Evolutionary conservation across 2,113 vertebrate species (phyloP).

Genomic region (Barbus barbus): DNA sequence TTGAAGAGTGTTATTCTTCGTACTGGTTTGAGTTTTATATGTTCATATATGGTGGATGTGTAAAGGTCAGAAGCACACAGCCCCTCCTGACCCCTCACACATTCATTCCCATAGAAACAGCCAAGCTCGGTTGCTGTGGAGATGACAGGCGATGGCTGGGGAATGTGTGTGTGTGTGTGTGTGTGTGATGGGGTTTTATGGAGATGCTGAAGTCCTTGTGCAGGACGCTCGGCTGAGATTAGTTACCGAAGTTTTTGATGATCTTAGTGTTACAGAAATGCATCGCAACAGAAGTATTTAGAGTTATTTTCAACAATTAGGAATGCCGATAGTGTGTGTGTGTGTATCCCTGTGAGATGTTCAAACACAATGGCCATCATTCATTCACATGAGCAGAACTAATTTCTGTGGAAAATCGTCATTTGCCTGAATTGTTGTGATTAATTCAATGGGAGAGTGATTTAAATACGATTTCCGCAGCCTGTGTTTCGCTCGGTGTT

Average conservation of each 20-base stretch:
- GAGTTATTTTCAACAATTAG: too few species aligned
- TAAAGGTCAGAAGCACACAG: constrained; percentile 66
- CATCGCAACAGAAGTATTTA: neutral
- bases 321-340: too few species aligned
- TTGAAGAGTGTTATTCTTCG: too few species aligned
- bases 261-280: neutral
- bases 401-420: neutral
- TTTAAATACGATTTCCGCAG: neutral
- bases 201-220: constrained; percentile 11
- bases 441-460: neutral
- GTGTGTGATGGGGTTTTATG: neutral
- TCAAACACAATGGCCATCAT: neutral
- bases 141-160: constrained; percentile 64
- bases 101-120: constrained; percentile 76
- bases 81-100: constrained; percentile 48
- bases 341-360: neutral
- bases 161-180: constrained; percentile 63
- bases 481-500: neutral
- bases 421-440: neutral
- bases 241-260: neutral
- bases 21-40: neutral
- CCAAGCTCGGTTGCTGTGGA: constrained; percentile 70
- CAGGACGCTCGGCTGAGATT: neutral
- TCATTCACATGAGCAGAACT: neutral
- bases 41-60: constrained; percentile 39